Percentiles rank a stretch among this genome's conserved stretches.
Evolutionary conservation across 2,113 vertebrate genomes (phyloP).

Genomic region (Microcebus ravelobensis): DNA sequence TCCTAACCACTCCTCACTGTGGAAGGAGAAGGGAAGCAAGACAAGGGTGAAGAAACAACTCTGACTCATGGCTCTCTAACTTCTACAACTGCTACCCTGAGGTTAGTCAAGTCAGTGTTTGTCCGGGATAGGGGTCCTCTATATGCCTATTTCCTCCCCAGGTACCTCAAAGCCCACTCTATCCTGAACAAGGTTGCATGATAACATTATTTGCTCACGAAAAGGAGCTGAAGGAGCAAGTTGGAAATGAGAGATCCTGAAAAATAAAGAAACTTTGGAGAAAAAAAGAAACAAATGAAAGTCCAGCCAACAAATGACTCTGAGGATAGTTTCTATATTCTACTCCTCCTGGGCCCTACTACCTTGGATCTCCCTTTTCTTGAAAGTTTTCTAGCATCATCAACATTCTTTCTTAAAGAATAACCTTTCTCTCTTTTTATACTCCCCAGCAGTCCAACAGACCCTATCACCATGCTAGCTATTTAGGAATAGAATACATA

Average conservation of each 20-base stretch:
- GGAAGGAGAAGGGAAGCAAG: conserved; percentile 28
- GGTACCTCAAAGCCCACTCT: background rate
- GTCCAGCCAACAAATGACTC: background rate
- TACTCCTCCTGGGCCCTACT: background rate
- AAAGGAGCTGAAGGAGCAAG: conserved; percentile 14
- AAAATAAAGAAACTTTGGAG: conserved; percentile 50
- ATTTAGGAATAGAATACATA: conserved; percentile 36
- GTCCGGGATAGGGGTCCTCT: background rate
- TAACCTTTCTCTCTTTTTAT: background rate
- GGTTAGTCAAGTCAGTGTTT: background rate
- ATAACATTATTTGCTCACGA: conserved; percentile 23
- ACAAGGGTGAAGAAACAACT: conserved; percentile 4
- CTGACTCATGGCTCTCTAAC: background rate
- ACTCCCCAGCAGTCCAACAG: background rate
- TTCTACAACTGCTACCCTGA: background rate
- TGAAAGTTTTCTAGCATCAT: background rate
- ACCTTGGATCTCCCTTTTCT: conserved; percentile 17
- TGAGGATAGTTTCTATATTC: conserved; percentile 33
- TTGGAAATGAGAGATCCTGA: background rate
- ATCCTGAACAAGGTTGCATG: background rate
- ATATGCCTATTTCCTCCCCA: background rate
- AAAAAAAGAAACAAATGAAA: conserved; percentile 54
- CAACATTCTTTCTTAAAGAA: conserved; percentile 30
- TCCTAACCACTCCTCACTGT: background rate
- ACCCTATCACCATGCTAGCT: background rate